phyloP scores from a whole-genome alignment of 2,113 vertebrate species.

The Perccottus glenii region DNA sequence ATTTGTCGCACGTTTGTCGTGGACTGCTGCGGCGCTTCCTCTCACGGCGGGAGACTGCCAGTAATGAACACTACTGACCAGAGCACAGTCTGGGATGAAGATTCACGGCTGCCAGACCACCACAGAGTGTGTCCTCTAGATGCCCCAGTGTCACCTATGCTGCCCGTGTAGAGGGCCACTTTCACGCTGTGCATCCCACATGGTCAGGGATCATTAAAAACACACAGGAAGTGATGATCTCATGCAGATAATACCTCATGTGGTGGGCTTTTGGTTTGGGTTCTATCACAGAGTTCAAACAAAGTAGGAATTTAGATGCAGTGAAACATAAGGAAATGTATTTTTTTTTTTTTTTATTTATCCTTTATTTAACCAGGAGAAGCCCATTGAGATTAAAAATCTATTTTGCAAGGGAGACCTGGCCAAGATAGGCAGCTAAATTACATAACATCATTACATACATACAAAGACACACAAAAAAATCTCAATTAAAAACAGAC shows the following conservation, averaged over 20 bases:
- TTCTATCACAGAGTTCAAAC: background rate
- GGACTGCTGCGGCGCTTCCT: constrained; percentile 13
- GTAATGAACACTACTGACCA: constrained; percentile 54
- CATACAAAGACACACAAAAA: no score
- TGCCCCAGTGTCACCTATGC: constrained; percentile 11
- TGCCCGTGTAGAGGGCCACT: constrained; percentile 22
- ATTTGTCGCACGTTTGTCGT: constrained; percentile 20
- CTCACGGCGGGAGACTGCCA: constrained; percentile 34
- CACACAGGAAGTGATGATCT: constrained; percentile 7
- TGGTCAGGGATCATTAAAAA: constrained; percentile 26
- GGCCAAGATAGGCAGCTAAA: no score
- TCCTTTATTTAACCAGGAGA: no score
- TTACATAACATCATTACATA: no score
- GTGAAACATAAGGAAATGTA: background rate
- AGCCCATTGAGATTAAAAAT: no score
- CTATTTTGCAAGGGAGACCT: no score
- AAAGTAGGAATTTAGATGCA: background rate
- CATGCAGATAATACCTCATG: constrained; percentile 13
- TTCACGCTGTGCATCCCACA: constrained; percentile 40
- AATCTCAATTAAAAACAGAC: no score
- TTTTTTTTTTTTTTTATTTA: background rate
- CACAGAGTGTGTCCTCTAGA: constrained; percentile 23
- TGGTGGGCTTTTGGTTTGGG: background rate
- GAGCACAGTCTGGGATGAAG: constrained; percentile 30
- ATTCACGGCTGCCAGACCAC: constrained; percentile 51